Conservation (phyloP, 2,888 invertebrate genomes). For the Autographa pulchrina region DNA sequence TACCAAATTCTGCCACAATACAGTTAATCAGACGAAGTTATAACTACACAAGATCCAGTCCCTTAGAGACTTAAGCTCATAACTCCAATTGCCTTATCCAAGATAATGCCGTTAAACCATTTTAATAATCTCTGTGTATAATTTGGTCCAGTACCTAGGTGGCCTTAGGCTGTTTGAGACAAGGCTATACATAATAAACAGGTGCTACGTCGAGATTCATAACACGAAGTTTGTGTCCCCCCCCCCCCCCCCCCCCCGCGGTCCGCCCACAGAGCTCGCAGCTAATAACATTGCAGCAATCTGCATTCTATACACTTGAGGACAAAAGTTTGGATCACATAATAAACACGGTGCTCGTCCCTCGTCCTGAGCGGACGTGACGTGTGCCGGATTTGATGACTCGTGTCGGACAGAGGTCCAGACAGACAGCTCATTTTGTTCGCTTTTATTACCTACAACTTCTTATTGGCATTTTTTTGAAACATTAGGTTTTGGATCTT, state of each 20-base stretch:
- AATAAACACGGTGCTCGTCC: conserved; percentile 34
- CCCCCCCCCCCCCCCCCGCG: conserved; percentile 1
- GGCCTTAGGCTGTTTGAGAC: conserved; percentile 46
- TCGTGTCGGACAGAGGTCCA: conserved; percentile 34
- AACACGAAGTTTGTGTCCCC: conserved; percentile 42
- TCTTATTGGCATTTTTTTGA: conserved; percentile 51
- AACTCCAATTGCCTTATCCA: conserved; percentile 19
- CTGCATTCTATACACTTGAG: conserved; percentile 48
- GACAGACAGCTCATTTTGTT: conserved; percentile 54
- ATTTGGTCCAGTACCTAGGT: conserved; percentile 29
- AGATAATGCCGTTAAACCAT: conserved; percentile 36
- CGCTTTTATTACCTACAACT: conserved; percentile 44
- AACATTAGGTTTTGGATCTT: conserved; percentile 35
- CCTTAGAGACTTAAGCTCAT: conserved; percentile 28
- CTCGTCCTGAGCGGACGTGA: conserved; percentile 10
- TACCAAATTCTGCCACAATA: not conserved
- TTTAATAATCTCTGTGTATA: conserved; percentile 30
- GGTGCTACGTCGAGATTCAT: conserved; percentile 43
- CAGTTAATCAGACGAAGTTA: conserved; percentile 11
- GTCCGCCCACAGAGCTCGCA: conserved; percentile 5
- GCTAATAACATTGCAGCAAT: conserved; percentile 50
- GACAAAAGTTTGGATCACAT: conserved; percentile 40
- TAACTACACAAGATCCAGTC: conserved; percentile 33
- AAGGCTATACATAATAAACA: conserved; percentile 42
- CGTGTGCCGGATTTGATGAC: conserved; percentile 48